Conservation (phyloP, 2,888 invertebrate genomes). For the Caenorhabditis sp. region DNA sequence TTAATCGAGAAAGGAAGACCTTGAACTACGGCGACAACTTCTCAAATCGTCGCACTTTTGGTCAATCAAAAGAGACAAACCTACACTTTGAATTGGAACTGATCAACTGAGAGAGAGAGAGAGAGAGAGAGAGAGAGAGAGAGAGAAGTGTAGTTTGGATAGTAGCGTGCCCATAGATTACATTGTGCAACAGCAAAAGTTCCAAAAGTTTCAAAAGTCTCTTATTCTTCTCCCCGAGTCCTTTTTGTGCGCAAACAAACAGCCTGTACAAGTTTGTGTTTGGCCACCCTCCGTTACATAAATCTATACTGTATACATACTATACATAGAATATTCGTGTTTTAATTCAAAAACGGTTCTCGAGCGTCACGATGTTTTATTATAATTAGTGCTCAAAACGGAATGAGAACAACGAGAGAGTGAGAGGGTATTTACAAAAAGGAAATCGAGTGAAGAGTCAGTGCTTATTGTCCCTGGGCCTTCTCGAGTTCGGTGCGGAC, state of each 20-base stretch:
- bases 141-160: too few species aligned
- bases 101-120: background rate
- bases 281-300: background rate
- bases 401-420: constrained; percentile 38
- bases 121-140: background rate
- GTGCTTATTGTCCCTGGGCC: constrained; percentile 54
- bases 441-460: background rate
- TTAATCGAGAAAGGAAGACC: constrained; percentile 18
- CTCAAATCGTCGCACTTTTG: constrained; percentile 28
- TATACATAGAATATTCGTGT: constrained; percentile 33
- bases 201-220: constrained; percentile 1
- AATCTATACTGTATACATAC: constrained; percentile 13
- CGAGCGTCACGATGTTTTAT: constrained; percentile 45
- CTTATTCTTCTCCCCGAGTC: constrained; percentile 11
- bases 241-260: constrained; percentile 13
- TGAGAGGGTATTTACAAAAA: constrained; percentile 45
- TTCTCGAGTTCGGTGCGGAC: constrained; percentile 72
- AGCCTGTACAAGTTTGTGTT: constrained; percentile 42
- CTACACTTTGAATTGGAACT: too few species aligned
- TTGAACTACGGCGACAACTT: constrained; percentile 28
- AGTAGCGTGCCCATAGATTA: too few species aligned
- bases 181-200: too few species aligned
- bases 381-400: constrained; percentile 39
- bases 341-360: constrained; percentile 4
- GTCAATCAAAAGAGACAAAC: too few species aligned